phyloP scores from a whole-genome alignment of 1,140 invertebrate genomes.

The Drosophila gunungcola region DNA sequence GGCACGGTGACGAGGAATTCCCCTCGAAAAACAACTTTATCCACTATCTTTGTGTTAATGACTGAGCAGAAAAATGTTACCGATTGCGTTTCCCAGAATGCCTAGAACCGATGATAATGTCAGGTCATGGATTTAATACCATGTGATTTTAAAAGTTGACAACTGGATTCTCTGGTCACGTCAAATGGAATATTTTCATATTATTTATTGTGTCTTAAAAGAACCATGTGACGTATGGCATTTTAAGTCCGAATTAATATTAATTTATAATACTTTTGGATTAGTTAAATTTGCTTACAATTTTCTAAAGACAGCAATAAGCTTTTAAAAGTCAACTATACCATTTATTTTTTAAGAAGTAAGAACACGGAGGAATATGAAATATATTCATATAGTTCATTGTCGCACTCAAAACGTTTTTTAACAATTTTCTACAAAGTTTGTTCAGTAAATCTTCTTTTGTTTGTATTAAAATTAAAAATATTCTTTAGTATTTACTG shows the following conservation, averaged over 20 bases:
- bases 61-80: conserved; percentile 3
- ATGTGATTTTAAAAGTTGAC: conserved; percentile 15
- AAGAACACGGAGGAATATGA: no score
- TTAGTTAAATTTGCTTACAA: no score
- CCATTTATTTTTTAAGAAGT: no score
- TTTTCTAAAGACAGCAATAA: no score
- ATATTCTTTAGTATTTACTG: background rate
- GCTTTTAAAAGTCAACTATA: no score
- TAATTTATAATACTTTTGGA: no score
- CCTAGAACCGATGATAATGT: conserved; percentile 21
- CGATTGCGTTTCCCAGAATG: conserved; percentile 24
- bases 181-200: conserved; percentile 21
- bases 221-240: conserved; percentile 13
- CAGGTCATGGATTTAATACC: conserved; percentile 20
- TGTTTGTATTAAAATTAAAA: background rate
- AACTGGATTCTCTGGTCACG: conserved; percentile 7
- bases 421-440: background rate
- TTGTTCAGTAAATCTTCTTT: no score
- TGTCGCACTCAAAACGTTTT: no score
- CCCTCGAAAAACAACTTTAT: conserved; percentile 8
- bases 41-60: conserved; percentile 10
- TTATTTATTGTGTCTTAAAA: conserved; percentile 7
- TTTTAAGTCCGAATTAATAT: background rate
- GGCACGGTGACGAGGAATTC: conserved; percentile 14
- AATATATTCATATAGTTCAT: no score